Conservation (phyloP, 2,113 vertebrate genomes). For the Cynopterus brachyotis region DNA sequence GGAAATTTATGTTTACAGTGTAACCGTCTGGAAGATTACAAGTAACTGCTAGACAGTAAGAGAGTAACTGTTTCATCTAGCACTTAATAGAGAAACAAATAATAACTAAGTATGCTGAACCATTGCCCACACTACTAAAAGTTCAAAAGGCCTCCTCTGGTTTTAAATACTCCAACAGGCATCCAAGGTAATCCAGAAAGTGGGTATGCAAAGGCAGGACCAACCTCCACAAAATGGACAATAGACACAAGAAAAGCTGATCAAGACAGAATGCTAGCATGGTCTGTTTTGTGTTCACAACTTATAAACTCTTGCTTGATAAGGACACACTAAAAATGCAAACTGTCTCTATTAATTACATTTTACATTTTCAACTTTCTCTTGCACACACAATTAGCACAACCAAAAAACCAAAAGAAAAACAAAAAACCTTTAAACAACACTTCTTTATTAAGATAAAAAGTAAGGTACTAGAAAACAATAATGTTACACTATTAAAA, state of each 20-base stretch:
- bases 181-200: not conserved
- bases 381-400: not conserved
- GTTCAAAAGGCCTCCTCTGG: not conserved
- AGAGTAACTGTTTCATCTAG: not conserved
- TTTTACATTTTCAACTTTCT: not conserved
- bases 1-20: not conserved
- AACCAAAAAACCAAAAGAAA: not conserved
- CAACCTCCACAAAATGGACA: not conserved
- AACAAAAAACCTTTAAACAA: not conserved
- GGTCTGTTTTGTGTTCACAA: not conserved
- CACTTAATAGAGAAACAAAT: not conserved
- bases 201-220: not conserved
- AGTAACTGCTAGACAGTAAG: slow-evolving; percentile 12
- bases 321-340: not conserved
- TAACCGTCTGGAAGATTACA: not conserved
- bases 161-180: not conserved
- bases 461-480: not conserved
- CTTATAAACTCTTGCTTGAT: not conserved
- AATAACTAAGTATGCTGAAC: not conserved
- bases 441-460: not conserved
- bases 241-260: not conserved
- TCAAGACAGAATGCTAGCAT: not conserved
- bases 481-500: not conserved
- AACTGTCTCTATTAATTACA: not conserved
- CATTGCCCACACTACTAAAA: not conserved